Conservation (phyloP, 1,140 invertebrate species). For the Drosophila eugracilis region DNA sequence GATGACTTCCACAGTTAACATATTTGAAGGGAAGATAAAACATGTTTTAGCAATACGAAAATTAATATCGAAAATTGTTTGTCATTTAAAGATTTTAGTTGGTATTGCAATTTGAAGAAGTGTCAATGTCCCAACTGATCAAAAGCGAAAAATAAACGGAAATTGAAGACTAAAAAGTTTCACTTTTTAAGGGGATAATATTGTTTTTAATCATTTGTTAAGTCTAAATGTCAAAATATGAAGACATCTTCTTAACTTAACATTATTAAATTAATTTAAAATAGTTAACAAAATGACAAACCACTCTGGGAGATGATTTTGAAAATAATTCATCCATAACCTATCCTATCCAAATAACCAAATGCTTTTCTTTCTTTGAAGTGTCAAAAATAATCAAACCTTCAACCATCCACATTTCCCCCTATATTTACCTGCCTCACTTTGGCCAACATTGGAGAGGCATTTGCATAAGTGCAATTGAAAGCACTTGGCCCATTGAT, state of each 20-base stretch:
- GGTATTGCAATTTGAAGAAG: neutral
- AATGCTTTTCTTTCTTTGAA: neutral
- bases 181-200: no score
- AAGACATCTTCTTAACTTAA: no score
- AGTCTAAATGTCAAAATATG: no score
- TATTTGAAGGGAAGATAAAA: slow-evolving; percentile 15
- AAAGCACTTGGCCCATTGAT: slow-evolving; percentile 37
- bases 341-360: no score
- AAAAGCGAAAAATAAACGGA: no score
- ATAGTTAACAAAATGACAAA: no score
- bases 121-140: no score
- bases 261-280: no score
- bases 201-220: no score
- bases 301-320: no score
- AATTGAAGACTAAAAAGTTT: no score
- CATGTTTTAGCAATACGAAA: slow-evolving; percentile 21
- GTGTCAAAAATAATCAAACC: slow-evolving; percentile 20
- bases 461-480: slow-evolving; percentile 47
- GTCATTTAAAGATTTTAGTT: neutral
- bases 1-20: slow-evolving; percentile 19
- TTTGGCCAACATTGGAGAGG: slow-evolving; percentile 36
- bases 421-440: slow-evolving; percentile 27
- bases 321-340: no score
- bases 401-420: slow-evolving; percentile 17
- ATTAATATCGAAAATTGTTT: neutral